phyloP scores from a whole-genome alignment of 2,888 invertebrate genomes.

The Xylocampa areola region DNA sequence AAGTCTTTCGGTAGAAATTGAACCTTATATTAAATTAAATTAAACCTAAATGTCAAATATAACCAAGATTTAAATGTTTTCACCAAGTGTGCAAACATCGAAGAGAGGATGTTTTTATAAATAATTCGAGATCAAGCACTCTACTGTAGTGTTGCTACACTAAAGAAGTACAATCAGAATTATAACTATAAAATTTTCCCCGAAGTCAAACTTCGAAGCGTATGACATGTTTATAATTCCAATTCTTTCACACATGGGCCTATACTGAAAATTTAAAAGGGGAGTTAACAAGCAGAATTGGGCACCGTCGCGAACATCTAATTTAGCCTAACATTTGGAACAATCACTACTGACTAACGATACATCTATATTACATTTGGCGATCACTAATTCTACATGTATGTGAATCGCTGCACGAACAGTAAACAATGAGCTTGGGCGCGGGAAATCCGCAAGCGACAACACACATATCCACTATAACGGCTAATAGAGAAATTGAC shows the following conservation, averaged over 20 bases:
- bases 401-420: slow-evolving; percentile 77
- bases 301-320: slow-evolving; percentile 78
- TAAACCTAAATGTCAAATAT: slow-evolving; percentile 22
- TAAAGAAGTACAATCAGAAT: slow-evolving; percentile 35
- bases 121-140: slow-evolving; percentile 29
- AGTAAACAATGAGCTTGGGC: slow-evolving; percentile 60
- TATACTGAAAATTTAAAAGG: slow-evolving; percentile 20
- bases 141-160: slow-evolving; percentile 24
- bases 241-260: slow-evolving; percentile 4
- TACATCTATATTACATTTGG: slow-evolving; percentile 89
- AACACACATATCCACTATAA: slow-evolving; percentile 71
- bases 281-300: slow-evolving; percentile 65
- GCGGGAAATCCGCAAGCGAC: slow-evolving; percentile 66
- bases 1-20: not conserved
- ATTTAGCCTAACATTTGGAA: slow-evolving; percentile 89
- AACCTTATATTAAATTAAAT: slow-evolving; percentile 3
- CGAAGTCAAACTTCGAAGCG: slow-evolving; percentile 28
- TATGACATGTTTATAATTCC: slow-evolving; percentile 2
- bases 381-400: slow-evolving; percentile 86
- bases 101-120: slow-evolving; percentile 32
- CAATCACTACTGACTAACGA: slow-evolving; percentile 88
- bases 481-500: slow-evolving; percentile 78
- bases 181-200: slow-evolving; percentile 27
- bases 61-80: slow-evolving; percentile 20
- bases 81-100: slow-evolving; percentile 25